A percentile compares a stretch with the other conserved stretches of the same genome.
Conservation (phyloP, 2,888 invertebrate genomes). For the Phyllotreta cruciferae region DNA sequence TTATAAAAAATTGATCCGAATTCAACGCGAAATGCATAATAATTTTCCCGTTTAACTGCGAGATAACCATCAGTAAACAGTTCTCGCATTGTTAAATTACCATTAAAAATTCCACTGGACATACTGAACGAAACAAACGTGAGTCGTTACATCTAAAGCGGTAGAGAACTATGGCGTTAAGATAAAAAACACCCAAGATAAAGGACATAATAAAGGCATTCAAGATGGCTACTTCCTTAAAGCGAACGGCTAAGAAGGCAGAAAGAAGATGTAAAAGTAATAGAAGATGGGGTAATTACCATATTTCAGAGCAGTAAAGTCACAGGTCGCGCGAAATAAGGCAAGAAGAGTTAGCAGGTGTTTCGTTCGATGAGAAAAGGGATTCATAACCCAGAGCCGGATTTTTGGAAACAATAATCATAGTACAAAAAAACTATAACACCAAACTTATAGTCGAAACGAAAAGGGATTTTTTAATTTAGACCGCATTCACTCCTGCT, state of each 20-base stretch:
- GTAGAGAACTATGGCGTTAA: slow-evolving; percentile 8
- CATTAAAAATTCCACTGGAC: slow-evolving; percentile 9
- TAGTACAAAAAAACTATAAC: not conserved
- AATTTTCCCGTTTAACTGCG: not conserved
- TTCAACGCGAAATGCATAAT: slow-evolving; percentile 5
- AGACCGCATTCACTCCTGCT: no score
- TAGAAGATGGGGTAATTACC: slow-evolving; percentile 54
- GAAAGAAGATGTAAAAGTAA: slow-evolving; percentile 50
- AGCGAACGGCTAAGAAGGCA: slow-evolving; percentile 44
- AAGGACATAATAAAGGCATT: slow-evolving; percentile 41
- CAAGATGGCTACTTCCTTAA: slow-evolving; percentile 48
- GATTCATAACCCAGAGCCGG: slow-evolving; percentile 13
- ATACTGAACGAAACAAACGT: slow-evolving; percentile 4
- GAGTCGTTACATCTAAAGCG: slow-evolving; percentile 1
- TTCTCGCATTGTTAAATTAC: slow-evolving; percentile 6
- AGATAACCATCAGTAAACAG: slow-evolving; percentile 3
- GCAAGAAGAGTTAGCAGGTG: slow-evolving; percentile 20
- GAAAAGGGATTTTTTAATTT: no score
- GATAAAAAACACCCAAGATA: slow-evolving; percentile 16
- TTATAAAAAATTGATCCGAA: no score
- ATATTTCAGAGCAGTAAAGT: slow-evolving; percentile 48
- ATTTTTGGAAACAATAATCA: slow-evolving; percentile 3
- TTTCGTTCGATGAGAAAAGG: slow-evolving; percentile 16
- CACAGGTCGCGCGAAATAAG: slow-evolving; percentile 24
- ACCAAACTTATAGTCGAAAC: not conserved